Conservation (phyloP, 2,888 invertebrate genomes). For the Hedychridium roseum region DNA sequence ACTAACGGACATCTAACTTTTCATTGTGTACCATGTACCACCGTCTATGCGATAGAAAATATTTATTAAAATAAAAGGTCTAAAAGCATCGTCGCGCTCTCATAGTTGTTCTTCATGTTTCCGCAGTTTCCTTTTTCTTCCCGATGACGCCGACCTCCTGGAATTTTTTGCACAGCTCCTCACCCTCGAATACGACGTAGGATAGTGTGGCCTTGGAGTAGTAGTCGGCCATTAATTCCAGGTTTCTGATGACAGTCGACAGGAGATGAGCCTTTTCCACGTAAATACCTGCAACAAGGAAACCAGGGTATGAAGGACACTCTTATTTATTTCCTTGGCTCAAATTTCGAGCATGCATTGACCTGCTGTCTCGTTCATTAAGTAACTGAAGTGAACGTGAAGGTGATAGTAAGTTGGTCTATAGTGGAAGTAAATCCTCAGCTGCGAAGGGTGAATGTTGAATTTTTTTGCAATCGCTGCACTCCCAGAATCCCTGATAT, state of each 20-base stretch:
- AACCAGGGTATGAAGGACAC: slow-evolving; percentile 12
- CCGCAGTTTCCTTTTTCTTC: slow-evolving; percentile 16
- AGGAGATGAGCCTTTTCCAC: slow-evolving; percentile 89
- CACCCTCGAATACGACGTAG: slow-evolving; percentile 81
- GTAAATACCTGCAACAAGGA: slow-evolving; percentile 70
- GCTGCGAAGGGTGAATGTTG: slow-evolving; percentile 71
- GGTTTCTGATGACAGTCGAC: slow-evolving; percentile 88
- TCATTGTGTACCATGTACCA: slow-evolving; percentile 51
- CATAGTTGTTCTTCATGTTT: slow-evolving; percentile 18
- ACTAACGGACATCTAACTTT: too few relatives aligned
- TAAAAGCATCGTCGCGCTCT: too few relatives aligned
- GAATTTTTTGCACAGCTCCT: slow-evolving; percentile 74
- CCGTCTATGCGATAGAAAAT: slow-evolving; percentile 48
- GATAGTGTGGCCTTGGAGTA: slow-evolving; percentile 85
- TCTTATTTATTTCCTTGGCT: too few relatives aligned
- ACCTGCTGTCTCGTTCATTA: slow-evolving; percentile 81
- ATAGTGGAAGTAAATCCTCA: slow-evolving; percentile 91
- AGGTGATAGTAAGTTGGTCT: slow-evolving; percentile 97
- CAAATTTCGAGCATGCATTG: too few relatives aligned
- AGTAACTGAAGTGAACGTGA: slow-evolving; percentile 90
- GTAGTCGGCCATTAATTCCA: slow-evolving; percentile 82
- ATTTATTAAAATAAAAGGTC: slow-evolving; percentile 56
- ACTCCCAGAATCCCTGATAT: slow-evolving; percentile 78
- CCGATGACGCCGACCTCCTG: slow-evolving; percentile 68
- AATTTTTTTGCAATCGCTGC: slow-evolving; percentile 81